A percentile compares a stretch with the other conserved stretches of the same genome.
Conservation (phyloP, 2,888 invertebrate species). For the Disparrhopalites patrizii region DNA sequence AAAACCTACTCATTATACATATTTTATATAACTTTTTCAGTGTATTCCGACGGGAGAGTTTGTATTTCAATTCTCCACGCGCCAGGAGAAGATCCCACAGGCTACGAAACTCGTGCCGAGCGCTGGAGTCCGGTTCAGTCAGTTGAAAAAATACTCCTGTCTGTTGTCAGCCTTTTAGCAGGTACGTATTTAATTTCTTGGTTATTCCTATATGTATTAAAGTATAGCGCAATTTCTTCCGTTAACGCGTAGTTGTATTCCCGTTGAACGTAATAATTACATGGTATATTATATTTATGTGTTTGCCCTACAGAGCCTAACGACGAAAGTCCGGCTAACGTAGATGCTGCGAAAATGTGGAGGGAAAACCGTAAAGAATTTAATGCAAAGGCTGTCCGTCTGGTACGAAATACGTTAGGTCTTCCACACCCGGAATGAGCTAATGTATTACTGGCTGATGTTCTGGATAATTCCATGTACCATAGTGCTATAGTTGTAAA, state of each 20-base stretch:
- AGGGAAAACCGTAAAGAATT: conserved; percentile 91
- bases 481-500: too few relatives aligned
- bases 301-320: conserved; percentile 73
- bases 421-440: conserved; percentile 56
- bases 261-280: not conserved
- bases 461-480: too few relatives aligned
- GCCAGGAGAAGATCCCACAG: conserved; percentile 99
- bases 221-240: not conserved
- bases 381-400: conserved; percentile 82
- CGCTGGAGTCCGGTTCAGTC: conserved; percentile 99
- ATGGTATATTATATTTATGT: not conserved
- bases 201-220: not conserved
- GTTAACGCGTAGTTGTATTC: too few relatives aligned
- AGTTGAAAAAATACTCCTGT: conserved; percentile 96
- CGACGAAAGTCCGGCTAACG: conserved; percentile 98
- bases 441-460: too few relatives aligned
- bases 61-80: conserved; percentile 99
- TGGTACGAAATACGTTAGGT: conserved; percentile 87
- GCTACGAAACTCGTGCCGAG: conserved; percentile 97
- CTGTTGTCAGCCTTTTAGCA: conserved; percentile 97
- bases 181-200: conserved; percentile 54
- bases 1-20: not conserved
- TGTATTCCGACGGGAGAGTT: conserved; percentile 95
- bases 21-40: conserved; percentile 51
- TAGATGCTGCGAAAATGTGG: conserved; percentile 99